Conservation (phyloP, 30 jellyfish, hydroid and myxozoan species). For the Cassiopea xamachana region DNA sequence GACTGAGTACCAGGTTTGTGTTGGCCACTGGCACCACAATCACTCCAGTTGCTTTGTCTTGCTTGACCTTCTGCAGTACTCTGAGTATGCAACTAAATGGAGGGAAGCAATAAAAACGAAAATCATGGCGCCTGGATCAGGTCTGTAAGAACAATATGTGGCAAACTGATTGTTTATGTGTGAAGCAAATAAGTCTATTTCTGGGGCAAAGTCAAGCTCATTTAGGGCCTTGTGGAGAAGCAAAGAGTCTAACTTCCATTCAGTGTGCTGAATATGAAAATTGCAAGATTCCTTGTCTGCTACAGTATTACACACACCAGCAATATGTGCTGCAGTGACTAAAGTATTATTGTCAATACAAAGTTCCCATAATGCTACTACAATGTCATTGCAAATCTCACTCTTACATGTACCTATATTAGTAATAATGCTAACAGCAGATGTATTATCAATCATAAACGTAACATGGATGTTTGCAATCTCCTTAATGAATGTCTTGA, state of each 20-base stretch:
- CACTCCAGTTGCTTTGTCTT: not conserved
- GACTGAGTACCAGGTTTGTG: not conserved
- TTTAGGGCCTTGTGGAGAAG: not conserved
- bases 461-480: slow-evolving; percentile 24
- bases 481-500: not conserved
- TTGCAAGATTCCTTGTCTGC: slow-evolving; percentile 58
- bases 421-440: slow-evolving; percentile 50
- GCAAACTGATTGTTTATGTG: not conserved
- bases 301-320: slow-evolving; percentile 30
- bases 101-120: not conserved
- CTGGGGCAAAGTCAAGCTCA: not conserved
- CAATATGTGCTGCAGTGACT: slow-evolving; percentile 53
- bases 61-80: not conserved
- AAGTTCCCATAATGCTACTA: slow-evolving; percentile 36
- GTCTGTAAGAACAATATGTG: not conserved
- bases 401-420: slow-evolving; percentile 67
- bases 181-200: not conserved
- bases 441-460: slow-evolving; percentile 41
- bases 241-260: slow-evolving; percentile 44
- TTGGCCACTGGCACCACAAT: not conserved
- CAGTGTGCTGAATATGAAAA: slow-evolving; percentile 19
- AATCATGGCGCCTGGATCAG: not conserved
- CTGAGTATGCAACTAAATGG: not conserved
- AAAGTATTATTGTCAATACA: slow-evolving; percentile 11
- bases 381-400: slow-evolving; percentile 4